These are phyloP conservation scores for Acanthococcus lagerstroemiae DNA, from an alignment of 2,888 invertebrate species.

Conservation along the genomic window DNA sequence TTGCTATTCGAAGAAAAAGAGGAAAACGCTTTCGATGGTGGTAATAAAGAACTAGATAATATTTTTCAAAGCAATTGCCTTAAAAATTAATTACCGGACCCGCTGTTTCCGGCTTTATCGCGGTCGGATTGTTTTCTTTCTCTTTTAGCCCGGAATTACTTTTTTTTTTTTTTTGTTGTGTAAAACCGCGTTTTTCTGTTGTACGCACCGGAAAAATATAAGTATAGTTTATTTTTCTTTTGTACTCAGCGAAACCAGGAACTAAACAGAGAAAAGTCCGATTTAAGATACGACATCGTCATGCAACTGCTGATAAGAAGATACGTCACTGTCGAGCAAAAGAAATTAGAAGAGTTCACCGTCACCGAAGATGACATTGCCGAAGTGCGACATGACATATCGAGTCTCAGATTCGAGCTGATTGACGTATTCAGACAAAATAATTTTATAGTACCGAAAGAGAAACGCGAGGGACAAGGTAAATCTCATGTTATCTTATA, in stretches of 20 bases:
- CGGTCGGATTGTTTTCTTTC: no score
- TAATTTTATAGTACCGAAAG: conserved; percentile 71
- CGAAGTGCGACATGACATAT: conserved; percentile 94
- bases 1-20: conserved; percentile 44
- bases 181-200: no score
- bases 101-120: no score
- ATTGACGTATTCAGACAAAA: conserved; percentile 83
- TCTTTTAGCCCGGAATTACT: no score
- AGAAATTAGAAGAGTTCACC: conserved; percentile 79
- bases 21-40: conserved; percentile 51
- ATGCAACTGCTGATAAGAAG: conserved; percentile 80
- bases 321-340: conserved; percentile 80
- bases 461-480: conserved; percentile 54
- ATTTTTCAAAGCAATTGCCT: not conserved
- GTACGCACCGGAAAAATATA: no score
- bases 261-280: conserved; percentile 61
- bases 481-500: conserved; percentile 33
- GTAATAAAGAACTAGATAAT: conserved; percentile 44
- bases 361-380: conserved; percentile 96
- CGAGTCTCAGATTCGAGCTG: conserved; percentile 83
- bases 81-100: no score
- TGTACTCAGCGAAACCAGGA: no score
- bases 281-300: conserved; percentile 65
- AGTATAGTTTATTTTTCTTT: no score
- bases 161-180: no score